Base-by-base conservation (phyloP, 2,797 vertebrate species). In the Galagoides demidoff region DNA sequence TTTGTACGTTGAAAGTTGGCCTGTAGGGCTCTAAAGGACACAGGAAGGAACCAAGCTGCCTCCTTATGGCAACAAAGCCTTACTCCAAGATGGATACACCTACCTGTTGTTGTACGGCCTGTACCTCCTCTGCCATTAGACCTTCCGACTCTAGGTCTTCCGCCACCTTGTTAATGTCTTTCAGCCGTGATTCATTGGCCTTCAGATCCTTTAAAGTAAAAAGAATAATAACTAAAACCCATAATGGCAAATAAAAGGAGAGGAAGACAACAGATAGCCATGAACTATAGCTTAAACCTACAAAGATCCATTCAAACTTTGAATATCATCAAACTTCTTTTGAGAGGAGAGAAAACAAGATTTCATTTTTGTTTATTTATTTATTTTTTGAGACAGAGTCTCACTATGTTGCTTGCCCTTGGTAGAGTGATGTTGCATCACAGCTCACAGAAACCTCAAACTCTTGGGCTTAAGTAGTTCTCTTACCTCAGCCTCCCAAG, bases 81-180 rank as follows among this genome's bases (percentile, higher is more conserved):
- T 34, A 2, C 10, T 0, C 7, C 5, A 10, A 57, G 31, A 19
- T 7, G 14, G 9, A n/a, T 39, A 45, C 5, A 43, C 34, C 0
- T 7, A 98, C 99, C 99, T 98, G 98, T n/a, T 99, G 98, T 82
- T 99, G 98, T 25, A 98, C 98, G 17, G 99, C 98, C 82, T 99
- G 99, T 0, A 99, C 99, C 97, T 99, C 99, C 96, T 99, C 99
- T 3, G 99, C 99, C 99, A 99, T 99, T 87, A 99, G 98, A 34
- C 99, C 99, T 97, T 99, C 99, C 0, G 99, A 99, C 98, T 99
- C 99, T 98, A 99, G 98, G 98, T 99, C 99, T 19, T 99, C 99
- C 0, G 99, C 99, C 98, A 99, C 99, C 85, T 99, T 99, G 98
- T 99, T 99, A 83, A 99, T 99, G 98, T 99, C 99, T 98, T 99